phyloP scores from a whole-genome alignment of 2,797 vertebrate genomes.

The Gadopsis bispinosus region DNA sequence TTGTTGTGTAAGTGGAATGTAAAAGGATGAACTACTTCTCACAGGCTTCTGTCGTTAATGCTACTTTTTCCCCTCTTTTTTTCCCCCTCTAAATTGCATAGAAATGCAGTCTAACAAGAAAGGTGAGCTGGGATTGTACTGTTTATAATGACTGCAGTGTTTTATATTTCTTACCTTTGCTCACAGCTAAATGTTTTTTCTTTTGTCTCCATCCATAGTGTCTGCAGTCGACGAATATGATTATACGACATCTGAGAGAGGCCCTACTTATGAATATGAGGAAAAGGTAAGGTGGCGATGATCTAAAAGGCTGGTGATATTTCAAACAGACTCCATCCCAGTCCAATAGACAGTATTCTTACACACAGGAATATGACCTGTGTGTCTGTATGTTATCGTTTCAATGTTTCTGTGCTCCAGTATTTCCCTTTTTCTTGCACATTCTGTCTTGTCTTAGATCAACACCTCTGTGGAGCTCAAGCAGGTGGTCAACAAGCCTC shows the following conservation, averaged over 20 bases:
- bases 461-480: slow-evolving; percentile 90
- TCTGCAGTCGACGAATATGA: slow-evolving; percentile 85
- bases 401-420: background rate
- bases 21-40: background rate
- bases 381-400: background rate
- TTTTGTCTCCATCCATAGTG: slow-evolving; percentile 50
- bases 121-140: slow-evolving; percentile 76
- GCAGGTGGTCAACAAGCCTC: slow-evolving; percentile 88
- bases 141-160: background rate
- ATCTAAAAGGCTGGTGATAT: background rate
- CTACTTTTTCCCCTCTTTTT: background rate
- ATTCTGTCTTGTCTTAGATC: slow-evolving; percentile 75
- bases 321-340: background rate
- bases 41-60: slow-evolving; percentile 24
- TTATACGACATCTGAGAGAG: slow-evolving; percentile 86
- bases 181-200: slow-evolving; percentile 18
- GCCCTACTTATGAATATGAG: slow-evolving; percentile 87
- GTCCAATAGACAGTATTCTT: background rate
- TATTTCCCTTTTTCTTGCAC: background rate
- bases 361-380: background rate
- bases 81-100: slow-evolving; percentile 43
- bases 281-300: slow-evolving; percentile 83
- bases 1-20: background rate
- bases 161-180: background rate
- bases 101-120: slow-evolving; percentile 87